Base-by-base conservation (phyloP, 2,888 invertebrate genomes). In the Apodemia hepburni region DNA sequence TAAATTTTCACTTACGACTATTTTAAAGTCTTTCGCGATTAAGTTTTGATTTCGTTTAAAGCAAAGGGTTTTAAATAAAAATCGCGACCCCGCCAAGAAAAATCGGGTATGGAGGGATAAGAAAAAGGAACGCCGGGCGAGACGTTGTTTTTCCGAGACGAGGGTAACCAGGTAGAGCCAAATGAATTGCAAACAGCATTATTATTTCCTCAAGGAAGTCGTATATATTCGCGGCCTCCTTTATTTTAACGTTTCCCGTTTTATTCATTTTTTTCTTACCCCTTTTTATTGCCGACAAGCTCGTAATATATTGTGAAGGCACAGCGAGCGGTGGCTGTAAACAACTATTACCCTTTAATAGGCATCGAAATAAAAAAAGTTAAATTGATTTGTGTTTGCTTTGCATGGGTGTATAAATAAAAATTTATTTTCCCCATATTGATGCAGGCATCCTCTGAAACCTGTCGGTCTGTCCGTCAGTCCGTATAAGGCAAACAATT, bases 141-240 rank as follows among this genome's bases (percentile, higher is more conserved):
- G 67, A 76, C 83, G 87, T 88, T 90, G 91, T 90, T 89, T 87
- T 84, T 75, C 78, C 79, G 82, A 83, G 82, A 78, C 81, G 79
- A 76, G 87, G 87, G 87, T 86, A 82, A 82, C 84, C 90, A 90
- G 90, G 91, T 91, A 90, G 85, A 74, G 81, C 77, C 87, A 92
- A 92, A 92, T 92, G 92, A 92, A 92, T 92, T 92, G 92, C 90
- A 92, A 92, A 92, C 92, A 92, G 90, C 87, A 89, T 92, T 92
- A 92, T 92, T 92, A 92, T 92, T 92, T 90, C 91, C 90, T 90
- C 75, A 75, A 86, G 92, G 92, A 92, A 92, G 92, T 90, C 92
- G 85, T 92, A 92, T 88, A 91, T 92, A 92, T 91, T 87, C 87
- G 80, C 74, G 79, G 80, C 79, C 82, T 88, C 83, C 81, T 90